These are phyloP conservation scores for Periparus ater DNA, from an alignment of 2,797 vertebrate genomes.

Conservation along the genomic window DNA sequence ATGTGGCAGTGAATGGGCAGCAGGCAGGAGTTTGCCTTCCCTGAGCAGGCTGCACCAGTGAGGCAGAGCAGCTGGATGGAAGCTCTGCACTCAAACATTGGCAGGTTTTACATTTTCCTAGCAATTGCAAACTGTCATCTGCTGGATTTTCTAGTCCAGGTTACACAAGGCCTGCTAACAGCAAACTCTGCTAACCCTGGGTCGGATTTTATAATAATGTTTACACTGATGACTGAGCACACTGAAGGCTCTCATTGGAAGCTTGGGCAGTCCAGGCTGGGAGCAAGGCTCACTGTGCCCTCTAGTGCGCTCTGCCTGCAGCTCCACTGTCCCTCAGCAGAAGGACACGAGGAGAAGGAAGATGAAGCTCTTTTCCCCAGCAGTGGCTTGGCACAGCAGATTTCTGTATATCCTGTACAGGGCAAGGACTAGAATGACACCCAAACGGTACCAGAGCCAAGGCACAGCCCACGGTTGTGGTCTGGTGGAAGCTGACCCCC, in stretches of 20 bases:
- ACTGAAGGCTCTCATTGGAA: background rate
- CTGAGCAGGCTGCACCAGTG: background rate
- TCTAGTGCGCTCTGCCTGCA: background rate
- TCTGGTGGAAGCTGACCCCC: background rate
- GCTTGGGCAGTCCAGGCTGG: background rate
- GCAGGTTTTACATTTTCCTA: background rate
- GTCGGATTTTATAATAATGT: background rate
- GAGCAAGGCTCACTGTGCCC: conserved; percentile 29
- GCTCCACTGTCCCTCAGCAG: background rate
- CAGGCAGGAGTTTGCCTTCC: background rate
- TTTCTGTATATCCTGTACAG: background rate
- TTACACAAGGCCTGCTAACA: background rate
- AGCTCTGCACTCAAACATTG: background rate
- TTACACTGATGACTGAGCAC: background rate
- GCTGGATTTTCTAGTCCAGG: background rate
- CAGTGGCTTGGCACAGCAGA: background rate
- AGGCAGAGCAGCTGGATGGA: background rate
- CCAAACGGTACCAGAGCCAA: background rate
- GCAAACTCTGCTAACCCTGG: background rate
- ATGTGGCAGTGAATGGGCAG: background rate
- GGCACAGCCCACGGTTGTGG: background rate
- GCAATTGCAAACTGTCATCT: background rate
- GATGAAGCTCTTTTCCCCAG: background rate
- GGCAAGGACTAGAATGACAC: background rate
- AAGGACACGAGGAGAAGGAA: background rate